Conservation (phyloP, 2,113 vertebrate species). For the Amphilophus citrinellus region DNA sequence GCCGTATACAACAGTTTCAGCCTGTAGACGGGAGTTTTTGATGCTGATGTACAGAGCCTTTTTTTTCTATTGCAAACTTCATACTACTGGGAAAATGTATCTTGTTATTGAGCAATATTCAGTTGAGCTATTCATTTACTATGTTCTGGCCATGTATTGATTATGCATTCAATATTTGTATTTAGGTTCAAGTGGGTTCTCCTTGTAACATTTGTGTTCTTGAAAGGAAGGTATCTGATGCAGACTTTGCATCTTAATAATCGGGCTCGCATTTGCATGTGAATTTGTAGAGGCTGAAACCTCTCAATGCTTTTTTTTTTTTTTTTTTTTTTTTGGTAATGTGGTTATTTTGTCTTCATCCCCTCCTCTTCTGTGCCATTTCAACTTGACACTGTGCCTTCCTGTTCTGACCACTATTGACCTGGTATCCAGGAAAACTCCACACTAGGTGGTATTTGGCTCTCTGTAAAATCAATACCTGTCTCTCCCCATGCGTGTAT, state of each 20-base stretch:
- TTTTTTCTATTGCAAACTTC: constrained; percentile 44
- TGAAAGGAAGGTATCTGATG: constrained; percentile 43
- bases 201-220: constrained; percentile 33
- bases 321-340: constrained; percentile 33
- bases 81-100: constrained; percentile 42
- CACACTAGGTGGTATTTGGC: constrained; percentile 69
- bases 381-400: constrained; percentile 81
- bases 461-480: constrained; percentile 63
- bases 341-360: constrained; percentile 48
- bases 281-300: constrained; percentile 38
- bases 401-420: constrained; percentile 75
- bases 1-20: constrained; percentile 46
- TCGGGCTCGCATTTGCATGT: constrained; percentile 70
- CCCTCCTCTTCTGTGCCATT: constrained; percentile 68
- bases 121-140: constrained; percentile 48
- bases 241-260: constrained; percentile 49
- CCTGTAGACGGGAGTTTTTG: constrained; percentile 43
- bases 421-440: constrained; percentile 82
- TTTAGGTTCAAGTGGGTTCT: constrained; percentile 45
- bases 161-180: constrained; percentile 61
- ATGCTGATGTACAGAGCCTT: constrained; percentile 58
- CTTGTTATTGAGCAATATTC: constrained; percentile 49
- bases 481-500: constrained; percentile 63
- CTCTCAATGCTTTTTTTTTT: constrained; percentile 9
- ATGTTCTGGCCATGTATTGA: constrained; percentile 47